phyloP scores from a whole-genome alignment of 2,113 vertebrate genomes.

The Sisor rabdophorus region DNA sequence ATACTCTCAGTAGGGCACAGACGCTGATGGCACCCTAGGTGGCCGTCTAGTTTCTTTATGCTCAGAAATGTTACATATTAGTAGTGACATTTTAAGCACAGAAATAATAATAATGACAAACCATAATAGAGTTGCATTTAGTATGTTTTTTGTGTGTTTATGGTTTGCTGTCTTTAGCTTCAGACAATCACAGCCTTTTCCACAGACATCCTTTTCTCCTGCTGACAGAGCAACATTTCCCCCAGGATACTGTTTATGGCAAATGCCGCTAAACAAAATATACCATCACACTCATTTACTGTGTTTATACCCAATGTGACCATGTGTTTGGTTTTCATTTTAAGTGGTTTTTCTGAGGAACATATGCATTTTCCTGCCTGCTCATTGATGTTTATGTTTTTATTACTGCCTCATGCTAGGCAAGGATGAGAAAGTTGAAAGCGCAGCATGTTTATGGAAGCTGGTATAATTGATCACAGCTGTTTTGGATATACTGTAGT shows the following conservation, averaged over 20 bases:
- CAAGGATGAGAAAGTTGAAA: neutral
- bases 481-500: slow-evolving; percentile 22
- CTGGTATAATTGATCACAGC: slow-evolving; percentile 27
- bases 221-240: slow-evolving; percentile 13
- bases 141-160: neutral
- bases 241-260: slow-evolving; percentile 5
- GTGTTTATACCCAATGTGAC: slow-evolving; percentile 33
- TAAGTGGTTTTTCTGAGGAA: slow-evolving; percentile 21
- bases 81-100: too few species aligned
- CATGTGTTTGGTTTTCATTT: slow-evolving; percentile 20
- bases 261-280: neutral
- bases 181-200: neutral
- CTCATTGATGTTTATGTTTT: slow-evolving; percentile 24
- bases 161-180: neutral
- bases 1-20: too few species aligned
- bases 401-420: slow-evolving; percentile 6
- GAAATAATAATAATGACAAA: too few species aligned
- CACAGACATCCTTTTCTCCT: neutral
- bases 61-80: too few species aligned
- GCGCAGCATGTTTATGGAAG: slow-evolving; percentile 33
- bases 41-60: too few species aligned
- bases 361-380: slow-evolving; percentile 1
- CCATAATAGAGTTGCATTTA: neutral
- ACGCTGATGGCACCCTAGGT: too few species aligned
- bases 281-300: slow-evolving; percentile 1